These are phyloP conservation scores for Poecilia gillii DNA, from an alignment of 2,797 vertebrate genomes.

Conservation along the genomic window DNA sequence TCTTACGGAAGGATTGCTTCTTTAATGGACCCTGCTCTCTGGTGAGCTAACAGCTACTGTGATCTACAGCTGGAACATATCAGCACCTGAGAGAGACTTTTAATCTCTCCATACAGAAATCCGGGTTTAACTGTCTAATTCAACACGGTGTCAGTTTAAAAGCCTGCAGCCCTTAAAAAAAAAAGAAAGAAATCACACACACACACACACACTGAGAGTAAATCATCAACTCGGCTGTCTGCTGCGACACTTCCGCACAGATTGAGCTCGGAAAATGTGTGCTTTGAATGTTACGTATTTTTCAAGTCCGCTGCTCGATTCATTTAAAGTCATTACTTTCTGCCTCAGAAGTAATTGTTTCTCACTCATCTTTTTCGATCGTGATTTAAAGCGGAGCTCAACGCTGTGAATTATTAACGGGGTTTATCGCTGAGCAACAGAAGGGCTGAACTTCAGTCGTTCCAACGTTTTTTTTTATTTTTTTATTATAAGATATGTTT, in stretches of 20 bases:
- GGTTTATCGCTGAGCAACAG: conserved; percentile 61
- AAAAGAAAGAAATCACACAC: no score
- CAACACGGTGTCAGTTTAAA: conserved; percentile 20
- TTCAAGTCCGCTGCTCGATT: conserved; percentile 20
- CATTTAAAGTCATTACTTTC: conserved; percentile 36
- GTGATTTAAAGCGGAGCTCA: conserved; percentile 24
- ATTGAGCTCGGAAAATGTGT: conserved; percentile 20
- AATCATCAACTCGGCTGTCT: conserved; percentile 37
- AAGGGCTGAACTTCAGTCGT: conserved; percentile 36
- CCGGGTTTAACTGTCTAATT: conserved; percentile 1
- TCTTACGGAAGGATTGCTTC: conserved; percentile 54
- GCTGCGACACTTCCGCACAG: conserved; percentile 23
- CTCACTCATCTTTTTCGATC: conserved; percentile 7
- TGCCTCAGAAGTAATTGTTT: conserved; percentile 38
- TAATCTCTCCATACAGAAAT: conserved; percentile 29
- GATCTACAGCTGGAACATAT: conserved; percentile 51
- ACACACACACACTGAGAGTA: conserved; percentile 14
- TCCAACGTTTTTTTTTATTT: not conserved
- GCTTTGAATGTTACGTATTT: conserved; percentile 38
- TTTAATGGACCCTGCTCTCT: conserved; percentile 52
- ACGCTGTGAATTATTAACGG: not conserved
- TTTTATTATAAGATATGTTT: conserved; percentile 6
- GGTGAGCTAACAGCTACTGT: conserved; percentile 45
- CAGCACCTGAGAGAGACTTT: conserved; percentile 30
- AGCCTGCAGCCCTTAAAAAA: not conserved